phyloP scores from a whole-genome alignment of 2,888 invertebrate species.

The Rutpela maculata region DNA sequence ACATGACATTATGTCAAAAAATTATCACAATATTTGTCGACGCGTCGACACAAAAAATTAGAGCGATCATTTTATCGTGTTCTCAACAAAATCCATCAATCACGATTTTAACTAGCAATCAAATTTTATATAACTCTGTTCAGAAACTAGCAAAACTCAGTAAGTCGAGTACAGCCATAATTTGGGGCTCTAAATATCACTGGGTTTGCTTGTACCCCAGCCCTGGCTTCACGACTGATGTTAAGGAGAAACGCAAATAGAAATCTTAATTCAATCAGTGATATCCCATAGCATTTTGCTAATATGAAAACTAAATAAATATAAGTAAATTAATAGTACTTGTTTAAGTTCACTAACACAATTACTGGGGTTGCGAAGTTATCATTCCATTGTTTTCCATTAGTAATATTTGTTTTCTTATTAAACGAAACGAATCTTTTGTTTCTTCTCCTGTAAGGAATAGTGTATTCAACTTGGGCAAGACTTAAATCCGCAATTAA shows the following conservation, averaged over 20 bases:
- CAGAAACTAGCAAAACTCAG: too few relatives aligned
- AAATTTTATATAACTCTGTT: too few relatives aligned
- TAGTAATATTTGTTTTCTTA: not conserved
- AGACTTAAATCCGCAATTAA: not conserved
- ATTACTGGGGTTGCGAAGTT: not conserved
- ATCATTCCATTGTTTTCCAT: not conserved
- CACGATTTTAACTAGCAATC: too few relatives aligned
- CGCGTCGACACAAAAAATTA: too few relatives aligned
- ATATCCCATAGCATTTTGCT: not conserved
- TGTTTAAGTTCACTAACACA: not conserved
- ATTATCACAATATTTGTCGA: too few relatives aligned
- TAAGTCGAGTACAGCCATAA: too few relatives aligned
- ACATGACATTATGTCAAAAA: too few relatives aligned
- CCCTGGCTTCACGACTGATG: not conserved
- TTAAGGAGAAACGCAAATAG: not conserved
- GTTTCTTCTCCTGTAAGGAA: not conserved
- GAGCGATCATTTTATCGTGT: too few relatives aligned
- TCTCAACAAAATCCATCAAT: too few relatives aligned
- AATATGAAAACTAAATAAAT: not conserved
- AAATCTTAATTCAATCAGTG: not conserved
- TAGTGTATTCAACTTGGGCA: not conserved
- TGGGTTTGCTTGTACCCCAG: too few relatives aligned
- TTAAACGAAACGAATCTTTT: not conserved
- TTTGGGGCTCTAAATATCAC: too few relatives aligned
- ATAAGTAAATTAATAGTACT: not conserved